These are phyloP conservation scores for Phortica variegata DNA, from an alignment of 1,140 invertebrate genomes.

Conservation along the genomic window DNA sequence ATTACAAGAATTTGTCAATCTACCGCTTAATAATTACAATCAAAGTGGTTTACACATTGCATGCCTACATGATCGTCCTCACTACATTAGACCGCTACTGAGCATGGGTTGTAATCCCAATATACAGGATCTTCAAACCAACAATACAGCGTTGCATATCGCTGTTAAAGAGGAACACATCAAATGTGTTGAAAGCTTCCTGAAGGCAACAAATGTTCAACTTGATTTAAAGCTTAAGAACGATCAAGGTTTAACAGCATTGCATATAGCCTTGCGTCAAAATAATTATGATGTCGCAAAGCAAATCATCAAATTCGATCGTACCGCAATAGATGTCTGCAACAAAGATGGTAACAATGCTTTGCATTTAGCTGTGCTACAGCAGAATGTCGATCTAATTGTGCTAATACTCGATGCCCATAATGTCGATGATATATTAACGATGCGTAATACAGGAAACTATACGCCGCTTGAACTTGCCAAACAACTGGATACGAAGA, in stretches of 20 bases:
- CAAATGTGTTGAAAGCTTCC: slow-evolving; percentile 39
- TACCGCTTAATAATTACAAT: slow-evolving; percentile 33
- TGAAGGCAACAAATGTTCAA: slow-evolving; percentile 22
- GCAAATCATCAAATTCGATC: slow-evolving; percentile 57
- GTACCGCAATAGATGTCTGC: slow-evolving; percentile 58
- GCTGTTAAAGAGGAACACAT: slow-evolving; percentile 57
- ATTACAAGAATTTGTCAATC: slow-evolving; percentile 34
- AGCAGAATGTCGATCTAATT: slow-evolving; percentile 57
- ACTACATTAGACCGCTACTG: slow-evolving; percentile 46
- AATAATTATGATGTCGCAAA: slow-evolving; percentile 59
- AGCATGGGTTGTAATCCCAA: slow-evolving; percentile 60
- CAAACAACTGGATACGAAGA: too few relatives aligned
- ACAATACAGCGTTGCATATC: slow-evolving; percentile 60
- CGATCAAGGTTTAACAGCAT: slow-evolving; percentile 59
- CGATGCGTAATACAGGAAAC: slow-evolving; percentile 32
- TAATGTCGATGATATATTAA: slow-evolving; percentile 28
- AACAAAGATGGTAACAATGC: slow-evolving; percentile 62
- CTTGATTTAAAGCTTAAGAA: slow-evolving; percentile 49
- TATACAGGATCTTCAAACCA: slow-evolving; percentile 56
- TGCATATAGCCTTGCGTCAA: slow-evolving; percentile 60
- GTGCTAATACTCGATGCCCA: slow-evolving; percentile 58
- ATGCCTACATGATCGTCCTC: slow-evolving; percentile 56
- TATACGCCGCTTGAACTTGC: slow-evolving; percentile 43
- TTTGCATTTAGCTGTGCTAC: slow-evolving; percentile 61
- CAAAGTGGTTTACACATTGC: slow-evolving; percentile 61